These are phyloP conservation scores for Epinephelus lanceolatus DNA, from an alignment of 2,113 vertebrate species.

Conservation along the genomic window DNA sequence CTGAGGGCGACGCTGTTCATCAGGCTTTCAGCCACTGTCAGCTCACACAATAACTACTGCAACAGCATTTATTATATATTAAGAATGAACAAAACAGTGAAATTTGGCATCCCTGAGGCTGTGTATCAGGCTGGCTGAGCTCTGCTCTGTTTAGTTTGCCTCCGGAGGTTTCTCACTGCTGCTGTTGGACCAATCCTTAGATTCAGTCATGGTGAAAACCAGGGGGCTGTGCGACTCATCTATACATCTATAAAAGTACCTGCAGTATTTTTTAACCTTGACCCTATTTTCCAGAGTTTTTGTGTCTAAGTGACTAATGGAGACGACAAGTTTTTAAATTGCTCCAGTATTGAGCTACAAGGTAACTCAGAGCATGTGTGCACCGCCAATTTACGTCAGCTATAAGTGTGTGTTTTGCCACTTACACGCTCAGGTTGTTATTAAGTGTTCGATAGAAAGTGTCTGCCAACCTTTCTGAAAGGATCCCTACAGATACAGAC, in stretches of 20 bases:
- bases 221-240: conserved; percentile 30
- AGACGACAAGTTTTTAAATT: too few species aligned
- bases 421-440: too few species aligned
- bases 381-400: too few species aligned
- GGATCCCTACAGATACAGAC: too few species aligned
- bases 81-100: conserved; percentile 40
- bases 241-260: conserved; percentile 19
- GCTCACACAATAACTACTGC: conserved; percentile 31
- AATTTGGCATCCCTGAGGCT: conserved; percentile 33
- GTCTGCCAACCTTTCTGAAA: too few species aligned
- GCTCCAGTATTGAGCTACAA: too few species aligned
- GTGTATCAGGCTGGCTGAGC: conserved; percentile 31
- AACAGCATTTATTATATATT: conserved; percentile 25
- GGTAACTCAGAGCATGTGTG: too few species aligned
- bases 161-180: conserved; percentile 33
- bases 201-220: conserved; percentile 10
- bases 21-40: conserved; percentile 32
- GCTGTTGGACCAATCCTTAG: not conserved
- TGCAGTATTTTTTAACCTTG: too few species aligned
- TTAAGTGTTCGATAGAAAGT: too few species aligned
- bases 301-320: too few species aligned
- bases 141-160: conserved; percentile 22
- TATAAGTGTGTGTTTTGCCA: too few species aligned
- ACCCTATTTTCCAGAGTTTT: too few species aligned
- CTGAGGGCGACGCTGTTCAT: conserved; percentile 40